phyloP scores from a whole-genome alignment of 2,888 invertebrate genomes.

The Troilus luridus region DNA sequence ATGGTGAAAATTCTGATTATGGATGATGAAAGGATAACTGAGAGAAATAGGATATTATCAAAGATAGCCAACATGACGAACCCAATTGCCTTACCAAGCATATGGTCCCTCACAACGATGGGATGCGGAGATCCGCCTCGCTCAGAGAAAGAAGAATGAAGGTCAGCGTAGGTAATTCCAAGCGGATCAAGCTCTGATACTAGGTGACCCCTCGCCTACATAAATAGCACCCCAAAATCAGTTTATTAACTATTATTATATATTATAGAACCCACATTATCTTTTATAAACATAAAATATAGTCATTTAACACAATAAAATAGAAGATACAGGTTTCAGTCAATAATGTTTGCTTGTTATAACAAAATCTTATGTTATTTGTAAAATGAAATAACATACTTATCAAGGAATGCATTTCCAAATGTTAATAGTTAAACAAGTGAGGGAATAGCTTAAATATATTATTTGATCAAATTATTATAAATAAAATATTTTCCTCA shows the following conservation, averaged over 20 bases:
- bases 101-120: slow-evolving; percentile 77
- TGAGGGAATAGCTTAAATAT: neutral
- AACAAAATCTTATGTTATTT: neutral
- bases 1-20: slow-evolving; percentile 3
- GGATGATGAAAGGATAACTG: neutral
- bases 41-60: neutral
- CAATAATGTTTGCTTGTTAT: neutral
- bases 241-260: neutral
- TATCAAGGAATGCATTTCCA: neutral
- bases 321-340: neutral
- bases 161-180: slow-evolving; percentile 85
- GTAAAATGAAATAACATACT: neutral
- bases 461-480: neutral
- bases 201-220: slow-evolving; percentile 93
- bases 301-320: neutral
- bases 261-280: slow-evolving; percentile 2
- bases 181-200: slow-evolving; percentile 94
- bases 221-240: slow-evolving; percentile 37
- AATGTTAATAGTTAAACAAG: neutral
- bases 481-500: neutral
- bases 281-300: neutral
- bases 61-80: neutral
- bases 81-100: slow-evolving; percentile 73
- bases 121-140: slow-evolving; percentile 74
- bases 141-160: slow-evolving; percentile 72